These are phyloP conservation scores for Papilio demoleus DNA, from an alignment of 2,888 invertebrate genomes.

Conservation along the genomic window DNA sequence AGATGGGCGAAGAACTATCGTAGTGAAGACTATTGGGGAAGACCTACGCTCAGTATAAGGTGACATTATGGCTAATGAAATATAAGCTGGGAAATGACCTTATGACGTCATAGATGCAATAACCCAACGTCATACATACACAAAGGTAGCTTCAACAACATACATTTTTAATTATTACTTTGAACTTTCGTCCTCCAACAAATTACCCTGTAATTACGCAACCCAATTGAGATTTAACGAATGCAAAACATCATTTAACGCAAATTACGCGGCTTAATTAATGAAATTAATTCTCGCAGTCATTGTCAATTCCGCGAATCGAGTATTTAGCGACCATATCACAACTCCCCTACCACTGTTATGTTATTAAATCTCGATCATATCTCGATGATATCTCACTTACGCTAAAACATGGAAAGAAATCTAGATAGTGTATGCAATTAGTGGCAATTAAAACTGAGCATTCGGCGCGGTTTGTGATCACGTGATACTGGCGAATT, in stretches of 20 bases:
- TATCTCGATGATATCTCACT: conserved; percentile 61
- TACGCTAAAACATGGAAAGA: conserved; percentile 64
- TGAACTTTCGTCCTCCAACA: conserved; percentile 8
- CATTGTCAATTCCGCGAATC: conserved; percentile 35
- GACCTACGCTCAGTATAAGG: too few species aligned
- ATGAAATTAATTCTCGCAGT: conserved; percentile 30
- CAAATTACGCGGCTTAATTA: conserved; percentile 34
- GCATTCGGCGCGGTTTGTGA: conserved; percentile 61
- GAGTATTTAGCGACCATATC: conserved; percentile 42
- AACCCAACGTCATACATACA: neutral
- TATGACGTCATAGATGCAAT: neutral
- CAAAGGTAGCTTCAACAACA: neutral
- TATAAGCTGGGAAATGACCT: neutral
- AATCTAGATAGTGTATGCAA: conserved; percentile 70
- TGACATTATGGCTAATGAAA: too few species aligned
- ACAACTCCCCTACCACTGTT: conserved; percentile 52
- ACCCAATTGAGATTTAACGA: conserved; percentile 27
- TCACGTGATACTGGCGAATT: conserved; percentile 54
- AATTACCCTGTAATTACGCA: conserved; percentile 11
- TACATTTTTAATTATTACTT: conserved; percentile 11
- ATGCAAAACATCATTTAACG: conserved; percentile 20
- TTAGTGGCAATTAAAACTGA: conserved; percentile 66
- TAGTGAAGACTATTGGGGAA: too few species aligned
- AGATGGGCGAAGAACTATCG: too few species aligned
- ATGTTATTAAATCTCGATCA: conserved; percentile 58